Evolutionary conservation across 2,797 vertebrate genomes (phyloP), one percentile per base, ranked within the genome.

Genomic region (Tolypeutes matacus): DNA sequence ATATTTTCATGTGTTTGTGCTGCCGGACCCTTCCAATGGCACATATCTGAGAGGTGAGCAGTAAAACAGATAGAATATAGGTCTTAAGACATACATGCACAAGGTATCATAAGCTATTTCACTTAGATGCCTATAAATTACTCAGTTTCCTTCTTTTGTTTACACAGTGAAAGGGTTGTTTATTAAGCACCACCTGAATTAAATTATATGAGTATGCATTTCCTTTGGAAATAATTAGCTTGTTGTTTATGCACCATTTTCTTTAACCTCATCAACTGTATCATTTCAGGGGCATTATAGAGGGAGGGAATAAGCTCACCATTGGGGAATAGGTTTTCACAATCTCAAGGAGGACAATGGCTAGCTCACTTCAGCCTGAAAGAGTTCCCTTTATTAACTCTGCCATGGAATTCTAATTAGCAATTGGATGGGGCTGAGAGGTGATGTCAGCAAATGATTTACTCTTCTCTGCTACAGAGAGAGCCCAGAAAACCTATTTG

Each of bases 191-290:
- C 42, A 93, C 93, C 77, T 93, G 93, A 56, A 82, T 89, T 93
- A 91, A 78, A 96, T 97, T 97, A 92, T 93, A 73, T 70, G 86
- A 86, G 75, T 80, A 80, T 89, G 91, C 51, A 70, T 95, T 92
- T 93, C 93, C 49, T 96, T 94, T 93, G 91, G 93, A 95, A 96
- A 96, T 78, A 97, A 94, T 94, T 85, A 94, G 77, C 85, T 96
- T 87, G 13, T 91, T 93, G 93, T 94, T 93, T 93, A 92, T 84
- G 76, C 62, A 56, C 36, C 36, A 60, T 91, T 95, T 95, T 94
- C 87, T 96, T 94, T 82, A 89, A 69, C 60, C 58, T 87, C 81
- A 73, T 65, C 76, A 78, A 87, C 31, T 69, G 53, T 92, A 70
- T 70, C 72, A 87, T 88, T 94, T 94, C 36, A 86, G 82, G 89